Evolutionary conservation across 2,888 invertebrate species (phyloP), one percentile per base, ranked within the genome.

Genomic region (Ophonus ardosiacus): DNA sequence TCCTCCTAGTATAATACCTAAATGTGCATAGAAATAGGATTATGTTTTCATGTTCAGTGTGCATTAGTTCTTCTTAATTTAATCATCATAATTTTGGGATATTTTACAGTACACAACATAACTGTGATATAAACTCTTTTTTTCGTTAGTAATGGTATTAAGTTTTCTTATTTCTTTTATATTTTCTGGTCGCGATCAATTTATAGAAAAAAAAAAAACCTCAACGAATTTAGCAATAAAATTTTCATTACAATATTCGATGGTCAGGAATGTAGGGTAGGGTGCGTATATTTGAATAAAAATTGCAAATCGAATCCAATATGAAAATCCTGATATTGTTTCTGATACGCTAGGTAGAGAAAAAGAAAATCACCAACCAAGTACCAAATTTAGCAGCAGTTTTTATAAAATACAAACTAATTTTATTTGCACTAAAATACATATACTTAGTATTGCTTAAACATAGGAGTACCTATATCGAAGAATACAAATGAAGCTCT

Each of bases 321-420:
- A 74, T 74, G 7, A 21, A 40, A 74, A 15, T 17, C 71, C 15
- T 74, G 43, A 74, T 51, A 74, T 43, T 43, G 18, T 74, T 43
- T 43, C 71, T 74, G 71, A 74, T 74, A 74, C 43, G 6, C 71
- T 7, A 74, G 43, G 71, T 74, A 15, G 10, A 74, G 43, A 18
- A 74, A 43, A 18, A 43, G 18, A 18, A 74, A 18, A 40, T 17
- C 38, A 31, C 10, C 3, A 18, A 10, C 4, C 31, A 13, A n/a
- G 68, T 68, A 68, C 38, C 15, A 17, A 61, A 61, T 21, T 13
- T 38, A 31, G 8, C 17, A 5, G 31, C 31, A 31, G 31, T 6
- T 31, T 31, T 31, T 31, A 6, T 31, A 31, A 6, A 31, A 31
- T 31, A 31, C 0, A 5, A 31, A 31, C 31, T 31, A 31, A 31